Conservation (phyloP, 2,888 invertebrate species). For the Deroplatys truncata region DNA sequence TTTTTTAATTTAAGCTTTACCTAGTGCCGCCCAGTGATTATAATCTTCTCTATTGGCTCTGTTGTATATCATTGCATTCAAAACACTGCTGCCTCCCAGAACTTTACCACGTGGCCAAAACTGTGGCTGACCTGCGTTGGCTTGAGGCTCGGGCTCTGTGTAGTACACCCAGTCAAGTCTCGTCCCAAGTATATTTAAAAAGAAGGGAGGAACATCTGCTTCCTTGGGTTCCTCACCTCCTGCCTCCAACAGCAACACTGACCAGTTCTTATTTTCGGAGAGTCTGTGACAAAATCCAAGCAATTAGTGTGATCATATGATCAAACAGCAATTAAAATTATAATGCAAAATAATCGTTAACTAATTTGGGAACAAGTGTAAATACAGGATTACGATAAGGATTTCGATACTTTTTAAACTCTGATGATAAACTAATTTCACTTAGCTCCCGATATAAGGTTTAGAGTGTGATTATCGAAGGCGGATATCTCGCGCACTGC, state of each 20-base stretch:
- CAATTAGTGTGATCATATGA: no score
- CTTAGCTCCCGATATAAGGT: no score
- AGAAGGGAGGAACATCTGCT: not conserved
- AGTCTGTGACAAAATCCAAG: not conserved
- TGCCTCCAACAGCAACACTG: not conserved
- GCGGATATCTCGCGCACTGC: no score
- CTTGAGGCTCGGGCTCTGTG: not conserved
- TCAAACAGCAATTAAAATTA: no score
- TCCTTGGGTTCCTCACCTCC: not conserved
- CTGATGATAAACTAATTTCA: no score
- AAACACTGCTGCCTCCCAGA: not conserved
- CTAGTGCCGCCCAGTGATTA: not conserved
- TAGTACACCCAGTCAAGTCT: not conserved
- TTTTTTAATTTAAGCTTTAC: not conserved
- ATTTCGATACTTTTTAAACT: no score
- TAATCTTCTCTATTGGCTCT: slow-evolving; percentile 6
- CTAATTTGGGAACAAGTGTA: no score
- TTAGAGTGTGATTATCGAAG: no score
- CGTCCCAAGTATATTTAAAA: not conserved
- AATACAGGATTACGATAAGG: no score
- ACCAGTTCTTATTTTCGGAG: not conserved
- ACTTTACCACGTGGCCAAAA: not conserved
- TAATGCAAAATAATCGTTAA: no score
- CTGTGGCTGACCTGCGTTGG: not conserved
- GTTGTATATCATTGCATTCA: not conserved